A percentile compares a stretch with the other conserved stretches of the same genome.
Evolutionary conservation across 92 coral and sea anemone species (phyloP).

Genomic region (Nematostella vectensis): DNA sequence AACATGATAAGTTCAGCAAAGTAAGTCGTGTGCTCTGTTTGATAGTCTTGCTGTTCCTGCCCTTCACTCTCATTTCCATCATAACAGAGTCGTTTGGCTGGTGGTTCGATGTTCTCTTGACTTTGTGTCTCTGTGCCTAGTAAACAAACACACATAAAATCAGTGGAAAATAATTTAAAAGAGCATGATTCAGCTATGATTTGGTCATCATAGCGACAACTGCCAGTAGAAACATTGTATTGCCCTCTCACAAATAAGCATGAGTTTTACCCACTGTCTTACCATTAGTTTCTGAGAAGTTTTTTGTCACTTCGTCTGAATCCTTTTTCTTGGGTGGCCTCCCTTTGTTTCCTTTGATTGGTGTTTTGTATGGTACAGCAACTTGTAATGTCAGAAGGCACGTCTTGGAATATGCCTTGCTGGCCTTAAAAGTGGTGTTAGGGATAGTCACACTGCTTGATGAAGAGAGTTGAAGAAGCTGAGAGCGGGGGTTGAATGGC

Average conservation of each 20-base stretch:
- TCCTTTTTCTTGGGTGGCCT: no score
- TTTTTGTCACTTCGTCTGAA: no score
- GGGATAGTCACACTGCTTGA: conserved; percentile 77
- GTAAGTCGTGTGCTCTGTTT: conserved; percentile 53
- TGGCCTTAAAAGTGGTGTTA: conserved; percentile 63
- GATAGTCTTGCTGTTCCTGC: conserved; percentile 28
- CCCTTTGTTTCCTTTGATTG: conserved; percentile 43
- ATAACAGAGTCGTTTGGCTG: conserved; percentile 63
- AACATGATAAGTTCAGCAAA: conserved; percentile 91
- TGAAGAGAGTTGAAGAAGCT: conserved; percentile 71
- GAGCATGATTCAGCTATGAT: not conserved
- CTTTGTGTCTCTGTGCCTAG: conserved; percentile 23
- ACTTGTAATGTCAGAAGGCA: conserved; percentile 85
- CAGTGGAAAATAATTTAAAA: not conserved
- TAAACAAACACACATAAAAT: not conserved
- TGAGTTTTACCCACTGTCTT: no score
- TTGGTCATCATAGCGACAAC: no score
- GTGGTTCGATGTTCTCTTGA: conserved; percentile 71
- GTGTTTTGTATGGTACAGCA: conserved; percentile 65
- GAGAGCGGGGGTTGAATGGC: conserved; percentile 91
- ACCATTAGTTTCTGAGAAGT: no score
- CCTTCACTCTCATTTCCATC: conserved; percentile 53
- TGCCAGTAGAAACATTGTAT: no score
- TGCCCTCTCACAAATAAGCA: no score
- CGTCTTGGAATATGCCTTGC: conserved; percentile 55